Base-by-base conservation (phyloP, 2,888 invertebrate species). In the Xestia rhomboidea region DNA sequence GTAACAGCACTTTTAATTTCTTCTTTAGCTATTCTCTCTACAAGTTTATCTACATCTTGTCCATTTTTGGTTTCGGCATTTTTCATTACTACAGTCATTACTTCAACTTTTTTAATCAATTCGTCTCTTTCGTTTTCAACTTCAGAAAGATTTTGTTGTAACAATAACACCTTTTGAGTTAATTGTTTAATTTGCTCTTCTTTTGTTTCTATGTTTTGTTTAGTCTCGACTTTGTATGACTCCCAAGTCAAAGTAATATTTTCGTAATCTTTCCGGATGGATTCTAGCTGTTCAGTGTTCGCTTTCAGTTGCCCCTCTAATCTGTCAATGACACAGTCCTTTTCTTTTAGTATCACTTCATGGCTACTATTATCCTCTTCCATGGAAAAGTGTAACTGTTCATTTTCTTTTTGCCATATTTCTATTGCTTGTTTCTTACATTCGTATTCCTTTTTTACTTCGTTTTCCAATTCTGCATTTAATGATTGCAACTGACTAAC, bases 281-380 rank as follows among this genome's bases (percentile, higher is more conserved):
- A 83, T 76, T 92, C 91, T 38, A 93, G 76, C 54, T 91, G 86
- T 41, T 77, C 79, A 44, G 78, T 84, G 34, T 88, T 82, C 44
- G 81, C 77, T 86, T 91, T 91, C 27, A 93, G 62, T 64, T 89
- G 89, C 64, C 88, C 84, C 83, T 94, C 92, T 24, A 94, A 78
- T 51, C 86, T 89, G 73, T 92, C 91, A 63, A 94, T 92, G 18
- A 92, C 79, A 49, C 76, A 80, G 73, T 93, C 91, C 77, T 94
- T 94, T 77, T 93, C 93, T 85, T 92, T 93, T 13, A 93, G 63
- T 51, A 91, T 67, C 7, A 90, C 68, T 87, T 93, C 93, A 81
- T 92, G 91, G 57, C 85, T 93, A 77, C 88, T 93, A 34, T 92
- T 93, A 71, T 92, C 91, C 82, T 93, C 90, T 87, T 94, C 91